These are phyloP conservation scores for Drosophila subpulchrella DNA, from an alignment of 1,140 invertebrate species.

Conservation along the genomic window DNA sequence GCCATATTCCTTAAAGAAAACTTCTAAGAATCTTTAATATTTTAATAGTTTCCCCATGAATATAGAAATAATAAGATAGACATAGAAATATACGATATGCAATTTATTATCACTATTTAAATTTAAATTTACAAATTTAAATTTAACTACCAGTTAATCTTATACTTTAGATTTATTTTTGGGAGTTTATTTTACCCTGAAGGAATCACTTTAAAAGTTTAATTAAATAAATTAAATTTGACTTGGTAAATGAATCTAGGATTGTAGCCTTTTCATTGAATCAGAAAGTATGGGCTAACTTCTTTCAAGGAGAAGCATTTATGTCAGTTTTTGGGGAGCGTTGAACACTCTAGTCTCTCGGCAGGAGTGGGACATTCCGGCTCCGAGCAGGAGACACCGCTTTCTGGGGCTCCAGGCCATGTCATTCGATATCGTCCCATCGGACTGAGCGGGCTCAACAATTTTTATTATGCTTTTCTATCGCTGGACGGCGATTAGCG, in stretches of 20 bases:
- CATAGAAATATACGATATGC: no score
- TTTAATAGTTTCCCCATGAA: no score
- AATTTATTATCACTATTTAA: no score
- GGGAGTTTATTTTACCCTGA: no score
- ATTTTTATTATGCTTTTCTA: constrained; percentile 47
- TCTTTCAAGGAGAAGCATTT: constrained; percentile 8
- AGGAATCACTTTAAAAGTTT: no score
- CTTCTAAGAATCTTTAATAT: no score
- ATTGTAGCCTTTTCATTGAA: not conserved
- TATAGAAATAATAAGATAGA: no score
- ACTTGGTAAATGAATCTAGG: not conserved
- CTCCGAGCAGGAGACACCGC: constrained; percentile 9
- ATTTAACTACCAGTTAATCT: no score
- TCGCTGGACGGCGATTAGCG: constrained; percentile 57
- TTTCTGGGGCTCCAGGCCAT: constrained; percentile 38
- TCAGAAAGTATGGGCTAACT: not conserved
- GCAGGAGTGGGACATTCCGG: constrained; percentile 13
- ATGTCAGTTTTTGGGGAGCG: constrained; percentile 5
- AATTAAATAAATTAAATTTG: not conserved
- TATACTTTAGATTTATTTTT: no score
- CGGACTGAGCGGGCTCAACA: constrained; percentile 22
- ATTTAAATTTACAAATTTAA: no score
- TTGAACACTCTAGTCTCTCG: constrained; percentile 9
- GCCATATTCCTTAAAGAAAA: no score
- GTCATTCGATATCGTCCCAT: constrained; percentile 65